Evolutionary conservation across 2,113 vertebrate species (phyloP), one percentile per base, ranked within the genome.

Genomic region (Xiphophorus couchianus): DNA sequence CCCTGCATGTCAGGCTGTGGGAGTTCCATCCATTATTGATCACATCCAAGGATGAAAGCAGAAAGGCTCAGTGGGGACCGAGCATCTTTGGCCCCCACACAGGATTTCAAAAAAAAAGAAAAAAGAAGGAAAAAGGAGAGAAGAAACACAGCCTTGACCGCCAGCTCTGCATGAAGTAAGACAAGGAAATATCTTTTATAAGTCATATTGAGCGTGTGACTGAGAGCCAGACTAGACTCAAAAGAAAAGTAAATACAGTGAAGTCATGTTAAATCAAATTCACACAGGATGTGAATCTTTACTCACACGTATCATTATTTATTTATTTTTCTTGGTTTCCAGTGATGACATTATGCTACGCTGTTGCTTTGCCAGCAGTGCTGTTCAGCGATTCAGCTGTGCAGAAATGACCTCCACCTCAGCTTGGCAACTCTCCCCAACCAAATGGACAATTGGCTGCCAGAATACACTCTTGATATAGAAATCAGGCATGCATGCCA

Each of bases 1-100:
- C 87, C 86, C 88, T 81, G 84, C 85, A 81, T 89, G 77, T 74
- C 73, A 92, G 84, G 83, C 89, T 78, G 89, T 87, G 89, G 88
- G 92, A 91, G 89, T 89, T 89, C 88, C 88, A 93, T 94, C 81
- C 82, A 92, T 94, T 93, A 93, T 94, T 94, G 93, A 94, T 93
- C 88, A 81, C 77, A 89, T 87, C 85, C 80, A 84, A 76, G 83
- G 89, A 93, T 93, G 88, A 94, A 93, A 93, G 91, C 86, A 80
- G 74, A 69, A 86, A 81, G 7, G 39, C 90, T 86, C 91, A 89
- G 88, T 85, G 80, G 90, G 91, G 88, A 91, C 80, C 4, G 78
- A 80, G 84, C 87, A 86, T 92, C 82, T 91, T 90, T 93, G 86
- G 87, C 89, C 90, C 25, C 82, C 88, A 84, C 80, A 65, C 80